These are phyloP conservation scores for Craseonycteris thonglongyai DNA, from an alignment of 2,113 vertebrate genomes.

Conservation along the genomic window DNA sequence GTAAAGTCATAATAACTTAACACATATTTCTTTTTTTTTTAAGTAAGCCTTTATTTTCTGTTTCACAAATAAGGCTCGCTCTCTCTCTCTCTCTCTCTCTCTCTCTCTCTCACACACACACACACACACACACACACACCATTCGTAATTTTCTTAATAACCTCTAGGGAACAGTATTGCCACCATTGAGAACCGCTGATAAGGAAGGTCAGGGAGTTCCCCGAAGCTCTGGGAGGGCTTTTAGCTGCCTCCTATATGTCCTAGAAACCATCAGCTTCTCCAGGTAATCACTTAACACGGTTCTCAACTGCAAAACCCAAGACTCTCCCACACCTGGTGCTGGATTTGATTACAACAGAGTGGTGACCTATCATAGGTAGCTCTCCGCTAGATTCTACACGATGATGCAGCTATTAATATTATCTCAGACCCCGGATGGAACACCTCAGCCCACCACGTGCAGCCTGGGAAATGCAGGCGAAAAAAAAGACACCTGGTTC, in stretches of 20 bases:
- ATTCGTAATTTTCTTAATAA: not conserved
- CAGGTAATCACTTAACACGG: not conserved
- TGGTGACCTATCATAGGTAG: accelerated
- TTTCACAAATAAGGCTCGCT: no score
- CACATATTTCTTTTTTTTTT: not conserved
- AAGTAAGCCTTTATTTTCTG: no score
- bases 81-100: no score
- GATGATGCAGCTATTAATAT: not conserved
- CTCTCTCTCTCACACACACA: not conserved
- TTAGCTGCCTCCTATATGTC: not conserved
- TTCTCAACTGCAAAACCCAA: not conserved
- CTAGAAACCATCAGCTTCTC: not conserved
- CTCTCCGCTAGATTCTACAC: not conserved
- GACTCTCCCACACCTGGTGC: not conserved
- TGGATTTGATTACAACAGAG: not conserved
- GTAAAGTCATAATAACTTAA: not conserved
- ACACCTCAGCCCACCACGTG: not conserved
- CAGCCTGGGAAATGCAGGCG: not conserved
- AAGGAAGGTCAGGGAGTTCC: no score
- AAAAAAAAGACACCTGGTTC: not conserved
- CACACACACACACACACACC: not conserved
- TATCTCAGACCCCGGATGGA: not conserved
- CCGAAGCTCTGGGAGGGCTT: no score
- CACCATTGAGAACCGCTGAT: not conserved
- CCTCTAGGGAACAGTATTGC: not conserved